Base-by-base conservation (phyloP, 1,140 invertebrate genomes). In the Aphelenchoides besseyi region DNA sequence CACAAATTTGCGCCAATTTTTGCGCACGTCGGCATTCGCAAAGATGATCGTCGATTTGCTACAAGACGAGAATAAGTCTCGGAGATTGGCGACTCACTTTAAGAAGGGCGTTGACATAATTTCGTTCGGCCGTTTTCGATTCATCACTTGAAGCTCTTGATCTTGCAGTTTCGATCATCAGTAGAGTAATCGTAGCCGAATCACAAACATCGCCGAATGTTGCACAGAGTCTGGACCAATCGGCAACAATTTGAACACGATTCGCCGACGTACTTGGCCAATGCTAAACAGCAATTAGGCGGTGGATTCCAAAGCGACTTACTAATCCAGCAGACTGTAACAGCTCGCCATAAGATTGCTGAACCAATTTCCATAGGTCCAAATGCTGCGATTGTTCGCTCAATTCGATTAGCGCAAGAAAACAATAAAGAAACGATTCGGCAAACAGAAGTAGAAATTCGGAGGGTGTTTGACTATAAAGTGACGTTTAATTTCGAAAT, bases 291-390 rank as follows among this genome's bases (percentile, higher is more conserved):
- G 12, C 2, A 69, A 57, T 12, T 3, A 64, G 2, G 36, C 32
- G 1, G 62, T 9, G 62, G 62, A 52, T 53, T 35, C 28, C 29
- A 71, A 26, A 70, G 69, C 68, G 8, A 66, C 75, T 74, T 26
- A 76, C 74, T 69, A 72, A 64, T 23, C 66, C 61, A 16, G 74
- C 67, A 16, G 76, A 68, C 0, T 55, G 36, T 28, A 79, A 52
- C 5, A 79, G 55, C 23, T 79, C 71, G 8, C 70, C 69, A 53
- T 75, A 79, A 23, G 66, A 36, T 2, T 2, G 16, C 35, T 80
- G 78, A 35, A 77, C 68, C 8, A 69, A 48, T 57, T 71, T 81
- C 77, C 77, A 79, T 16, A 81, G 72, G 26, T 66, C 48, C 9
- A 18, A 3, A 33, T 75, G 32, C 23, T 48, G 23, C 23, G 66